A percentile compares a stretch with the other conserved stretches of the same genome.
Evolutionary conservation across 2,888 invertebrate genomes (phyloP).

Genomic region (Callosobruchus maculatus): DNA sequence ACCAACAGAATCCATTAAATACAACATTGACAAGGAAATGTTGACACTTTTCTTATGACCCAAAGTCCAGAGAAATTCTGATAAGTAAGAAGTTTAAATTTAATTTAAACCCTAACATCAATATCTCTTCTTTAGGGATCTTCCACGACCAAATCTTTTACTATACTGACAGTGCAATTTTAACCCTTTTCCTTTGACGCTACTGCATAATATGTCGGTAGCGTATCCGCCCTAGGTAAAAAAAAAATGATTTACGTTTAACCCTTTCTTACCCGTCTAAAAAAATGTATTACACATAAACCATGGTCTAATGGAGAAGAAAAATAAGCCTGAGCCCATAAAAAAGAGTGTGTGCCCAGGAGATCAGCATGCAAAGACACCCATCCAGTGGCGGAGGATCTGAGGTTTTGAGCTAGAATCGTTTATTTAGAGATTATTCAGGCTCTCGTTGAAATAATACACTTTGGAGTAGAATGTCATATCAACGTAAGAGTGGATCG

Average conservation of each 20-base stretch:
- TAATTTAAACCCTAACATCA: too few species aligned
- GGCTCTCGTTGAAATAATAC: too few species aligned
- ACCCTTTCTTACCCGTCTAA: conserved; percentile 27
- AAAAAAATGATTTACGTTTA: conserved; percentile 31
- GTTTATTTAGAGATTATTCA: too few species aligned
- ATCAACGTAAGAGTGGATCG: too few species aligned
- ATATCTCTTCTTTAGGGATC: too few species aligned
- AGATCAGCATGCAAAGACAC: background rate
- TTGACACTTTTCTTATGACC: too few species aligned
- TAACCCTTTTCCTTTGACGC: background rate
- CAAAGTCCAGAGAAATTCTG: too few species aligned
- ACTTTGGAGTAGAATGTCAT: too few species aligned
- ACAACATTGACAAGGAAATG: too few species aligned
- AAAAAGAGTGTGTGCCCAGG: background rate
- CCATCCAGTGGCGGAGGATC: background rate
- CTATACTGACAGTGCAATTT: background rate
- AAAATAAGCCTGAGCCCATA: conserved; percentile 40
- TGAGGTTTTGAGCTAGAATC: too few species aligned
- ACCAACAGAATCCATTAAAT: too few species aligned
- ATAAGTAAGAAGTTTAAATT: too few species aligned
- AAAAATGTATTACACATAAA: conserved; percentile 51
- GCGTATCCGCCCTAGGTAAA: conserved; percentile 28
- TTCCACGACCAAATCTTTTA: conserved; percentile 22
- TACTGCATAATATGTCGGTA: background rate
- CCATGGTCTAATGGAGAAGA: conserved; percentile 52